Base-by-base conservation (phyloP, 2,113 vertebrate species). In the Rana temporaria region DNA sequence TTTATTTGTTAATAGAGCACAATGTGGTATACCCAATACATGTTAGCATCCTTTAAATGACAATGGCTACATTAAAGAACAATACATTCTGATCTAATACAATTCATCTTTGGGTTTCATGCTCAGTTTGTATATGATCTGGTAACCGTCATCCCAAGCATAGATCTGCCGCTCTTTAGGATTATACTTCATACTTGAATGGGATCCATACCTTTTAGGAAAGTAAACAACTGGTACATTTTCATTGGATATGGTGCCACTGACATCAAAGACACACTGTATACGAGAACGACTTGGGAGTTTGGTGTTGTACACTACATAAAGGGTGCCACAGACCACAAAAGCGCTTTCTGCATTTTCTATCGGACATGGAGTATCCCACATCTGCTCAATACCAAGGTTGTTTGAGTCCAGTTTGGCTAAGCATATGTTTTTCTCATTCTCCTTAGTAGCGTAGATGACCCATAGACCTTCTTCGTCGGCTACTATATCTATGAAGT, bases 71-170 rank as follows among this genome's bases (percentile, higher is more conserved):
- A 76, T 64, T 20, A 73, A 82, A 7, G 8, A 57, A 19, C 6
- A 69, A 52, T 16, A 20, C 19, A 78, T 5, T 2, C 26, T 62
- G 6, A 65, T 24, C 53, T 76, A 83, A 83, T 76, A 59, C 55
- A 83, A 55, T 30, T 83, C 81, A 4, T 83, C 81, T 87, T 98
- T 99, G 89, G 91, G 95, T 89, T 94, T 96, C 93, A 97, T 94
- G 78, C 90, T 93, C 86, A 99, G 91, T 81, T 95, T 96, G 89
- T 99, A 99, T 69, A 98, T 93, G 81, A 99, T 96, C 89, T 99
- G 98, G 87, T 99, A 98, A 24, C 98, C 98, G 0, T 99, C 98
- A 0, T 99, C 98, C 98, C 98, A 99, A 79, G 95, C 96, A 0
- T 99, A 99, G 59, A 99, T 88, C 90, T 97, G 96, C 79, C 91